These are phyloP conservation scores for Clupea harengus DNA, from an alignment of 2,113 vertebrate genomes.

Conservation along the genomic window DNA sequence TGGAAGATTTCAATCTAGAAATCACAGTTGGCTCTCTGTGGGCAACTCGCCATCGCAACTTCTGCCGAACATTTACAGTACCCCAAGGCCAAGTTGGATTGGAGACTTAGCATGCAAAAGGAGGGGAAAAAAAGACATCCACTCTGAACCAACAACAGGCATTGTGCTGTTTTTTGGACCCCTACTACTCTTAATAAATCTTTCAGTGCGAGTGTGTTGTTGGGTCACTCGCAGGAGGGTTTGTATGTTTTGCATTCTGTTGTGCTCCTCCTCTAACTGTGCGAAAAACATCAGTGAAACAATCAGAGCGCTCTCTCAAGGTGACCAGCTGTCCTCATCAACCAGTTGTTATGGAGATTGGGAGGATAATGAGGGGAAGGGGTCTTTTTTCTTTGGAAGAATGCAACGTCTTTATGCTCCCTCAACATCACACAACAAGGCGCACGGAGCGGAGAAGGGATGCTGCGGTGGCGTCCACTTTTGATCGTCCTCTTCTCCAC, in stretches of 20 bases:
- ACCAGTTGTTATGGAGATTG: conserved; percentile 1
- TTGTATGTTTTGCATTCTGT: conserved; percentile 21
- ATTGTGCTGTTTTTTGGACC: background rate
- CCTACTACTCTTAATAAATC: conserved; percentile 17
- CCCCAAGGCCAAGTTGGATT: conserved; percentile 25
- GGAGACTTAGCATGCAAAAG: conserved; percentile 30
- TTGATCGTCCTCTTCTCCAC: conserved; percentile 25
- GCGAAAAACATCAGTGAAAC: background rate
- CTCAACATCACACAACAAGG: conserved; percentile 20
- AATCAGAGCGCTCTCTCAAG: background rate
- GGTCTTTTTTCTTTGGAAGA: background rate
- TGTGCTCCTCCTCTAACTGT: background rate
- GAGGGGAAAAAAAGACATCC: background rate
- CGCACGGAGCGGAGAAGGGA: background rate
- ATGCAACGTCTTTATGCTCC: conserved; percentile 23
- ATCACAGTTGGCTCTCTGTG: conserved; percentile 47
- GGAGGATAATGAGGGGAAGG: background rate
- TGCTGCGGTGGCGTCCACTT: conserved; percentile 13
- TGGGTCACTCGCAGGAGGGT: background rate
- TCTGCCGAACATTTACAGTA: conserved; percentile 40
- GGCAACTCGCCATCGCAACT: conserved; percentile 27
- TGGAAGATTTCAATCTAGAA: conserved; percentile 51
- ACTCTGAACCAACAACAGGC: conserved; percentile 29
- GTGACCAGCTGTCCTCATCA: conserved; percentile 21
- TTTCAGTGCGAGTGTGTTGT: background rate